These are phyloP conservation scores for Asteroscopus sphinx DNA, from an alignment of 2,888 invertebrate genomes.

Conservation along the genomic window DNA sequence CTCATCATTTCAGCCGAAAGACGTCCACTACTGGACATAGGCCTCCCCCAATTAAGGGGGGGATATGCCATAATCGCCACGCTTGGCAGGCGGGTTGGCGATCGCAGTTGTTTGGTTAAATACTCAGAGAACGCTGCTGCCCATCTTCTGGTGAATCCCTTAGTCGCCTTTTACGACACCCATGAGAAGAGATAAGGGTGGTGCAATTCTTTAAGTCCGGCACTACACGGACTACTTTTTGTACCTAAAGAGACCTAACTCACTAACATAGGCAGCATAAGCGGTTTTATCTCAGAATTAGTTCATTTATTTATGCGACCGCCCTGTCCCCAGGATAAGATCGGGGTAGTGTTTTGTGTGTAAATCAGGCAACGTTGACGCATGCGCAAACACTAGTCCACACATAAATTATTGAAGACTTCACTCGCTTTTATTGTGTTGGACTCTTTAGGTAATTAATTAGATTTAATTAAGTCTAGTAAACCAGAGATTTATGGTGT, in stretches of 20 bases:
- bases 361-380: slow-evolving; percentile 69
- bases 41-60: too few species aligned
- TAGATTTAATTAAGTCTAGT: slow-evolving; percentile 20
- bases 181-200: too few species aligned
- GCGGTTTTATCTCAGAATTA: slow-evolving; percentile 65
- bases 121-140: too few species aligned
- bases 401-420: slow-evolving; percentile 48
- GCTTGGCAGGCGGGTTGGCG: too few species aligned
- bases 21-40: too few species aligned
- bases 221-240: too few species aligned
- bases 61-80: too few species aligned
- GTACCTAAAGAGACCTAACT: background rate
- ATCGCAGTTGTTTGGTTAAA: too few species aligned
- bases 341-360: slow-evolving; percentile 65
- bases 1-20: too few species aligned
- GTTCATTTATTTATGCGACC: slow-evolving; percentile 76
- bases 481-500: background rate
- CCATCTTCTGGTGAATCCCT: too few species aligned
- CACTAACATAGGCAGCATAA: slow-evolving; percentile 18
- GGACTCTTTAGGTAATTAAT: slow-evolving; percentile 29
- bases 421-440: slow-evolving; percentile 29
- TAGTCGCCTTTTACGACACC: too few species aligned
- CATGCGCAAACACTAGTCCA: slow-evolving; percentile 55
- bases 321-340: slow-evolving; percentile 72
- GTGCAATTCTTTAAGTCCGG: too few species aligned